Conservation (phyloP, 1,140 invertebrate genomes). For the Drosophila lowei region DNA sequence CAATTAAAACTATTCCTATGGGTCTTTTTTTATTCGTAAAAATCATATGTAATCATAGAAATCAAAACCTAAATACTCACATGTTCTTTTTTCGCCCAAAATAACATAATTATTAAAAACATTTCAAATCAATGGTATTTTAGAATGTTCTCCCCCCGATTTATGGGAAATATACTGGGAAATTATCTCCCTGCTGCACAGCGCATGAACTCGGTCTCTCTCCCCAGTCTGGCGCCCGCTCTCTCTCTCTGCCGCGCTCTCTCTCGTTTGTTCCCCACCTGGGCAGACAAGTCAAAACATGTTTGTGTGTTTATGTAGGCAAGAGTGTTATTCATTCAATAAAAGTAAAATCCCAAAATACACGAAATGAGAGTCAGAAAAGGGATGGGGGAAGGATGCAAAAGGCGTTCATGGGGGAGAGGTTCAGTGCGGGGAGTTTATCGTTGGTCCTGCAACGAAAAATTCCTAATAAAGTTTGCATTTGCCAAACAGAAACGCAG, state of each 20-base stretch:
- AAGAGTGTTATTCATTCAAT: constrained; percentile 48
- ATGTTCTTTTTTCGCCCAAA: too few species aligned
- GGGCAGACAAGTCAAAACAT: constrained; percentile 20
- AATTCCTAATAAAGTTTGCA: constrained; percentile 78
- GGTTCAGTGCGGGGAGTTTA: neutral
- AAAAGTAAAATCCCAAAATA: constrained; percentile 42
- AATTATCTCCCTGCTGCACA: constrained; percentile 22
- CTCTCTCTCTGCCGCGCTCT: constrained; percentile 11
- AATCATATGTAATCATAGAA: too few species aligned
- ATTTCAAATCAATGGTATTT: neutral
- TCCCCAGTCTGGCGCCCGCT: neutral
- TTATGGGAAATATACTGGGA: constrained; percentile 22
- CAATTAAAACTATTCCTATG: too few species aligned
- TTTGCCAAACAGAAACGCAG: constrained; percentile 73
- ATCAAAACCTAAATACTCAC: too few species aligned
- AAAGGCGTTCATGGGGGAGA: neutral
- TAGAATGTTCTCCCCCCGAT: neutral
- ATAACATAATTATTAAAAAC: too few species aligned
- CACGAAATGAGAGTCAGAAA: constrained; percentile 20
- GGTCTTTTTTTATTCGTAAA: too few species aligned
- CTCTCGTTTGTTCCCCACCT: constrained; percentile 27
- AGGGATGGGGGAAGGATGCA: neutral
- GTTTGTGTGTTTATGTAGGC: constrained; percentile 37
- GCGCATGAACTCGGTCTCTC: constrained; percentile 25
- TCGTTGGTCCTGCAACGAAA: constrained; percentile 43